Evolutionary conservation across 64 coral and sea anemone species (phyloP).

Genomic region (Montipora capricornis): DNA sequence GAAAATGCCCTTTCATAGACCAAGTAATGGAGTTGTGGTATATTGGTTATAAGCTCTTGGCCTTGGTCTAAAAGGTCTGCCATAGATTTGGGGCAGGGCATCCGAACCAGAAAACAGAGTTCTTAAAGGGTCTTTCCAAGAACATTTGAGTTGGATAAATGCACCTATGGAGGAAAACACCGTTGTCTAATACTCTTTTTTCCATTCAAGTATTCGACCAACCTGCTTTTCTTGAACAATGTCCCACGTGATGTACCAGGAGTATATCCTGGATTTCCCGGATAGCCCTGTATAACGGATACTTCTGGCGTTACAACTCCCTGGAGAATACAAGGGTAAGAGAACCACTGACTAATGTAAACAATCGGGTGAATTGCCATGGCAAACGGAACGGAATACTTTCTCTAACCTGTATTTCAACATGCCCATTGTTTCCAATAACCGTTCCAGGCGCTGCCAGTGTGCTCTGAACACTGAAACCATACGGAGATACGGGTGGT

Average conservation of each 20-base stretch:
- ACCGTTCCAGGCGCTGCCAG: conserved; percentile 14
- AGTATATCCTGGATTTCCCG: neutral
- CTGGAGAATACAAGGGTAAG: neutral
- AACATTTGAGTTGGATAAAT: too few species aligned
- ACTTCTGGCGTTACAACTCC: conserved; percentile 45
- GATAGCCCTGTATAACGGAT: conserved; percentile 8
- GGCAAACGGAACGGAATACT: neutral
- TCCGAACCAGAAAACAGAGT: too few species aligned
- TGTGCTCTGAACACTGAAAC: conserved; percentile 34
- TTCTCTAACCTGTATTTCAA: conserved; percentile 27
- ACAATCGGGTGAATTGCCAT: neutral
- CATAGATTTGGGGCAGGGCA: too few species aligned
- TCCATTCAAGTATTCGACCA: neutral
- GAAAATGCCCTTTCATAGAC: too few species aligned
- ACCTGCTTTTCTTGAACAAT: conserved; percentile 34
- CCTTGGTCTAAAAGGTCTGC: too few species aligned
- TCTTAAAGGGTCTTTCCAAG: too few species aligned
- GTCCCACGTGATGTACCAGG: neutral
- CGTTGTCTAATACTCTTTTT: too few species aligned
- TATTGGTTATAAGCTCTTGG: too few species aligned
- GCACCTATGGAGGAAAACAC: too few species aligned
- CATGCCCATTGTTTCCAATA: conserved; percentile 21
- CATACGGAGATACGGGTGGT: neutral
- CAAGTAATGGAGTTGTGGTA: too few species aligned
- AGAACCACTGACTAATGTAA: neutral